Percentiles rank a stretch among this genome's conserved stretches.
These are phyloP conservation scores for Xenentodon cancila DNA, from an alignment of 2,797 vertebrate species.

Conservation along the genomic window DNA sequence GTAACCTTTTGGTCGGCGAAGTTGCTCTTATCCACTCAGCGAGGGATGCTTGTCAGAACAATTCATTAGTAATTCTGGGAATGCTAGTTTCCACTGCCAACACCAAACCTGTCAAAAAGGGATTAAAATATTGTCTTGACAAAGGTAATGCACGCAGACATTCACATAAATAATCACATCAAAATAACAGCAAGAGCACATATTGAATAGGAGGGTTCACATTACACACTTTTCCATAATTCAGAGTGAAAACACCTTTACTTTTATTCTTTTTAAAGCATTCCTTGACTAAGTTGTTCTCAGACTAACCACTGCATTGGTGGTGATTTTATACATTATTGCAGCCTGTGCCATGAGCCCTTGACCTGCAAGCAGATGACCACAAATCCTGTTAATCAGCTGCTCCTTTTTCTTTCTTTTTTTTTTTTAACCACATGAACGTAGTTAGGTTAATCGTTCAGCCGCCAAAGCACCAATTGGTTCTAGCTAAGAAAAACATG, in stretches of 20 bases:
- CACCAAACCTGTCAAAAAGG: too few species aligned
- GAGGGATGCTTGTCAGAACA: slow-evolving; percentile 20
- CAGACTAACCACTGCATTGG: background rate
- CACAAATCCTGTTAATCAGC: slow-evolving; percentile 46
- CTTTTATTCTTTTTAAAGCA: background rate
- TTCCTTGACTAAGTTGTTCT: background rate
- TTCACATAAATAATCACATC: background rate
- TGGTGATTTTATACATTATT: slow-evolving; percentile 5
- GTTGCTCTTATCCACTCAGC: slow-evolving; percentile 30
- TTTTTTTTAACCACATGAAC: slow-evolving; percentile 8
- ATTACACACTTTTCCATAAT: background rate
- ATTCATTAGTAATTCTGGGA: slow-evolving; percentile 12
- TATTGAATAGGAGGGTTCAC: too few species aligned
- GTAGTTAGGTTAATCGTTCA: slow-evolving; percentile 28
- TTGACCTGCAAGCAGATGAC: slow-evolving; percentile 24
- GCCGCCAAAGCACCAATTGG: slow-evolving; percentile 43
- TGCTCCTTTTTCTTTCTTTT: slow-evolving; percentile 4
- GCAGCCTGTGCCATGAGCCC: slow-evolving; percentile 20
- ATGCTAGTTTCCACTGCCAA: too few species aligned
- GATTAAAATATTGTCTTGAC: background rate
- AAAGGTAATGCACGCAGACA: background rate
- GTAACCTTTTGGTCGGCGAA: slow-evolving; percentile 42
- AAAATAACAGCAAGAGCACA: too few species aligned
- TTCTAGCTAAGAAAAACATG: slow-evolving; percentile 28
- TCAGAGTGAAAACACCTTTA: background rate